Conservation (phyloP, 2,888 invertebrate genomes). For the Brenthis hecate region DNA sequence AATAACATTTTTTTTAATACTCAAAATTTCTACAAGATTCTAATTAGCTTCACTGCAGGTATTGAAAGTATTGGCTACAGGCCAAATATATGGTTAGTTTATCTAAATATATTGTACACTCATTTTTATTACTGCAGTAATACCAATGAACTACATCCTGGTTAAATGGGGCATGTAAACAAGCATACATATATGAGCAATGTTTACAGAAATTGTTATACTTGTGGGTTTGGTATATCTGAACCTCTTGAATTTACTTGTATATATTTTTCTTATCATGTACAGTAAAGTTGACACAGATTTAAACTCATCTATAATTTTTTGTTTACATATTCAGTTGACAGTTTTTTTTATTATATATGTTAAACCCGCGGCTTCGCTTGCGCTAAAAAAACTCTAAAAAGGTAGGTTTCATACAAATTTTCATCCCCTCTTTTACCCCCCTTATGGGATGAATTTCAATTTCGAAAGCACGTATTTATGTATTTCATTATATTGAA, state of each 20-base stretch:
- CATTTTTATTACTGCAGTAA: slow-evolving; percentile 23
- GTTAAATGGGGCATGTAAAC: slow-evolving; percentile 29
- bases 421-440: no score
- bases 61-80: slow-evolving; percentile 12
- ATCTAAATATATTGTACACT: slow-evolving; percentile 17
- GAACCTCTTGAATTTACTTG: slow-evolving; percentile 1
- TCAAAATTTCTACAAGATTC: slow-evolving; percentile 4
- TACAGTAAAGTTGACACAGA: no score
- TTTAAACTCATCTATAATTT: no score
- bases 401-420: no score
- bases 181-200: slow-evolving; percentile 10
- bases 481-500: no score
- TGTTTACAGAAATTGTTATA: slow-evolving; percentile 8
- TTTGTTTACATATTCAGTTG: no score
- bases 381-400: no score
- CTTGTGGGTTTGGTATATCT: not conserved
- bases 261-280: no score
- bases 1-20: not conserved
- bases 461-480: no score
- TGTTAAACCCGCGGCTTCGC: no score
- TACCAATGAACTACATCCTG: slow-evolving; percentile 32
- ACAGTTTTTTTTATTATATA: no score
- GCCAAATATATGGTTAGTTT: slow-evolving; percentile 12
- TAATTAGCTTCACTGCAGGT: slow-evolving; percentile 11
- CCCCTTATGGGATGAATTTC: no score